These are phyloP conservation scores for Apamea sordens DNA, from an alignment of 2,888 invertebrate genomes.

Conservation along the genomic window DNA sequence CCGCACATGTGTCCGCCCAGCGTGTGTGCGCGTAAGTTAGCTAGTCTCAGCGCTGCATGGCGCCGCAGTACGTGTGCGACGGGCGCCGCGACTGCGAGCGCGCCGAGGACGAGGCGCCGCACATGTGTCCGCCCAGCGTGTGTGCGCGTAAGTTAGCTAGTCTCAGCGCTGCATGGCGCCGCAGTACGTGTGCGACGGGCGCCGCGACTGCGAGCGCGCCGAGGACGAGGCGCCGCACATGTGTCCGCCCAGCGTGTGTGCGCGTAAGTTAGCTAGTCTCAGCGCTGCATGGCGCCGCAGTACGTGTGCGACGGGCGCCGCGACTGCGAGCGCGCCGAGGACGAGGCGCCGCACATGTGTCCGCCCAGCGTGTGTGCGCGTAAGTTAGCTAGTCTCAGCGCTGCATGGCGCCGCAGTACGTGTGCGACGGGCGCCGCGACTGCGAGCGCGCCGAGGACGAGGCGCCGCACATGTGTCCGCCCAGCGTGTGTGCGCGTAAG, in stretches of 20 bases:
- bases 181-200: conserved; percentile 85
- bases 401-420: conserved; percentile 84
- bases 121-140: conserved; percentile 75
- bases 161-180: conserved; percentile 83
- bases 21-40: conserved; percentile 79
- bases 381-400: no score
- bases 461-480: conserved; percentile 74
- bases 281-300: conserved; percentile 82
- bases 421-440: conserved; percentile 86
- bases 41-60: conserved; percentile 83
- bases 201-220: conserved; percentile 78
- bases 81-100: conserved; percentile 80
- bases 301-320: conserved; percentile 85
- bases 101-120: conserved; percentile 81
- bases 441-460: conserved; percentile 83
- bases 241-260: conserved; percentile 77
- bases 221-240: conserved; percentile 82
- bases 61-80: conserved; percentile 85
- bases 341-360: conserved; percentile 81
- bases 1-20: conserved; percentile 73
- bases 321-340: conserved; percentile 82
- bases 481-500: conserved; percentile 77
- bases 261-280: no score
- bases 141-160: conserved; percentile 80
- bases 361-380: conserved; percentile 76